Evolutionary conservation across 30 jellyfish, hydroid and myxozoan species (phyloP).

Genomic region (Chrysaora quinquecirrha): DNA sequence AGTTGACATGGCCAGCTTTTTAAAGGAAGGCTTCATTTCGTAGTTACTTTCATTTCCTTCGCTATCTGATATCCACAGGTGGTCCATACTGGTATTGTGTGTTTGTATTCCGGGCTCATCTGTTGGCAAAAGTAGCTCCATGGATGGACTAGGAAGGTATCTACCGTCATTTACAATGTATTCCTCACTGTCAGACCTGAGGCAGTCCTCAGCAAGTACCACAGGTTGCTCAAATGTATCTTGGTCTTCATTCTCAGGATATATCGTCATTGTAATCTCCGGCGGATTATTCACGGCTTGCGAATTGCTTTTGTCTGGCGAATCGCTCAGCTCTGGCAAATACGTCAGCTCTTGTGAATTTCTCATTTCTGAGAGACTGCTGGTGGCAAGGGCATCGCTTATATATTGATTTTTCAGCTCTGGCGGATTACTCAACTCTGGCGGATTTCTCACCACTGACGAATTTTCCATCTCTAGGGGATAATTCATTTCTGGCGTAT

Average conservation of each 20-base stretch:
- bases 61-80: constrained; percentile 13
- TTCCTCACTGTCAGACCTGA: neutral
- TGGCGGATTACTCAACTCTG: neutral
- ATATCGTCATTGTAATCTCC: neutral
- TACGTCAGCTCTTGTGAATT: too few relatives aligned
- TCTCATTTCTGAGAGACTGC: too few relatives aligned
- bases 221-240: neutral
- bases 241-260: neutral
- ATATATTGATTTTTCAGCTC: too few relatives aligned
- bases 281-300: neutral
- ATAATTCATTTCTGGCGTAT: too few relatives aligned
- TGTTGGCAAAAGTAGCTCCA: neutral
- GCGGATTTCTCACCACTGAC: too few relatives aligned
- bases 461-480: too few relatives aligned
- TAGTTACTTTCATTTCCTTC: neutral
- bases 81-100: neutral
- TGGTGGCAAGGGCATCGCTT: too few relatives aligned
- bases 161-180: neutral
- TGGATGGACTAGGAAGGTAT: neutral
- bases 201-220: neutral
- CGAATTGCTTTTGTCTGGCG: too few relatives aligned
- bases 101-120: neutral
- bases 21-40: neutral
- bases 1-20: neutral
- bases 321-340: too few relatives aligned